Evolutionary conservation across 2,797 vertebrate genomes (phyloP).

Genomic region (Netta rufina): DNA sequence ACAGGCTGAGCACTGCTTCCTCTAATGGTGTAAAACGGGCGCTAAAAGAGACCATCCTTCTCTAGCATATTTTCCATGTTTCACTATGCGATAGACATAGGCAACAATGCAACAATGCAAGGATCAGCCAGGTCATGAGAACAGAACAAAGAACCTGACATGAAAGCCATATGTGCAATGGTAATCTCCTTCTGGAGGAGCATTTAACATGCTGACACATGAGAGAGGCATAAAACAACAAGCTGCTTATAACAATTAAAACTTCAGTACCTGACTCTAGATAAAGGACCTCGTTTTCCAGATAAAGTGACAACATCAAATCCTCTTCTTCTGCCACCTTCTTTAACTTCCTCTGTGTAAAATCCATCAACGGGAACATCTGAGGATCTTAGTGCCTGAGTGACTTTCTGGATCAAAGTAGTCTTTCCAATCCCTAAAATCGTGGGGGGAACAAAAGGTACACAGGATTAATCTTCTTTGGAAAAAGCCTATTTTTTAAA

Average conservation of each 20-base stretch:
- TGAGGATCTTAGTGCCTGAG: constrained; percentile 82
- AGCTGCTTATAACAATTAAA: background rate
- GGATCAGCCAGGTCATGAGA: background rate
- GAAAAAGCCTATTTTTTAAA: background rate
- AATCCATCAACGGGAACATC: constrained; percentile 87
- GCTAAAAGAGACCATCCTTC: background rate
- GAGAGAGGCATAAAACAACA: background rate
- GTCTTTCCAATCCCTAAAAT: constrained; percentile 94
- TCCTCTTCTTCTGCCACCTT: constrained; percentile 88
- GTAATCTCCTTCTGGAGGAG: background rate
- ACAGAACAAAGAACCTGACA: background rate
- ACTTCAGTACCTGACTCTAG: constrained; percentile 87
- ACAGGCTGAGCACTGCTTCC: background rate
- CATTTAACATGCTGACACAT: background rate
- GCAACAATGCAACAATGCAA: background rate
- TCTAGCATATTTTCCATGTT: background rate
- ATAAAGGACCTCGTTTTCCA: constrained; percentile 87
- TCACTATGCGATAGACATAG: background rate
- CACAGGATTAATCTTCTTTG: background rate
- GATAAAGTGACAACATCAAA: constrained; percentile 94
- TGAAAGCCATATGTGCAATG: background rate
- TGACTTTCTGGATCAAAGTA: constrained; percentile 90
- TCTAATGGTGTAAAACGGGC: background rate
- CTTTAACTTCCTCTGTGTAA: constrained; percentile 94
- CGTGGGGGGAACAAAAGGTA: background rate